phyloP scores from a whole-genome alignment of 1,140 invertebrate genomes.

The Drosophila grimshawi region DNA sequence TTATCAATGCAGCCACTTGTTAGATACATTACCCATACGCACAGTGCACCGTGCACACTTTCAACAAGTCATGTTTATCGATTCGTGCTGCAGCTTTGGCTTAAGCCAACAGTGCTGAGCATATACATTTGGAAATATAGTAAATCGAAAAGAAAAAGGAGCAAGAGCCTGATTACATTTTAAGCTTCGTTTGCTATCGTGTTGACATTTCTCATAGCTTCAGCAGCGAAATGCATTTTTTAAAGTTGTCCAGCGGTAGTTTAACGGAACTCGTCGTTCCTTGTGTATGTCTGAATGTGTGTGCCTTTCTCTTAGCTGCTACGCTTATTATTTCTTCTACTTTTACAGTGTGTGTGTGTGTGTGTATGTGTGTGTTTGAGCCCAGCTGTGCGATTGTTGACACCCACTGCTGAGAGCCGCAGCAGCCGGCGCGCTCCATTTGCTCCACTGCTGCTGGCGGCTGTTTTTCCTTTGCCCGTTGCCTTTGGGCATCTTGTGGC shows the following conservation, averaged over 20 bases:
- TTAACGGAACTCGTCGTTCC: not conserved
- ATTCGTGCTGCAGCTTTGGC: constrained; percentile 27
- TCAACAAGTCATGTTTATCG: constrained; percentile 53
- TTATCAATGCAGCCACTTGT: constrained; percentile 53
- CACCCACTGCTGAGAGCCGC: constrained; percentile 63
- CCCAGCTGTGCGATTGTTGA: constrained; percentile 78
- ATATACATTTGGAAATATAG: constrained; percentile 41
- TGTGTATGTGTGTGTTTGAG: constrained; percentile 49
- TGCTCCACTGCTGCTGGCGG: constrained; percentile 62
- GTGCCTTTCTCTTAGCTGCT: constrained; percentile 51
- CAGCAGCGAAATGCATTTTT: constrained; percentile 45
- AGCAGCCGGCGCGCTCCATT: constrained; percentile 69
- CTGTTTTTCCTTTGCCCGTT: constrained; percentile 27
- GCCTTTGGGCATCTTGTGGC: constrained; percentile 41
- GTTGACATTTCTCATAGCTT: constrained; percentile 48
- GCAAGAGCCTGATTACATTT: constrained; percentile 55
- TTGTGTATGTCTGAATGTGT: constrained; percentile 32
- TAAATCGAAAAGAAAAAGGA: constrained; percentile 8
- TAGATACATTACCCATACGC: constrained; percentile 67
- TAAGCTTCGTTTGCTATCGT: constrained; percentile 42
- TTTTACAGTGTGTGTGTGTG: constrained; percentile 44
- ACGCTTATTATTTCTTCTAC: constrained; percentile 63
- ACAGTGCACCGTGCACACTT: constrained; percentile 29
- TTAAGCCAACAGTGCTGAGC: constrained; percentile 32
- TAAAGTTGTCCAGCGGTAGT: constrained; percentile 50